Conservation (phyloP, 2,113 vertebrate genomes). For the Oryzias javanicus region DNA sequence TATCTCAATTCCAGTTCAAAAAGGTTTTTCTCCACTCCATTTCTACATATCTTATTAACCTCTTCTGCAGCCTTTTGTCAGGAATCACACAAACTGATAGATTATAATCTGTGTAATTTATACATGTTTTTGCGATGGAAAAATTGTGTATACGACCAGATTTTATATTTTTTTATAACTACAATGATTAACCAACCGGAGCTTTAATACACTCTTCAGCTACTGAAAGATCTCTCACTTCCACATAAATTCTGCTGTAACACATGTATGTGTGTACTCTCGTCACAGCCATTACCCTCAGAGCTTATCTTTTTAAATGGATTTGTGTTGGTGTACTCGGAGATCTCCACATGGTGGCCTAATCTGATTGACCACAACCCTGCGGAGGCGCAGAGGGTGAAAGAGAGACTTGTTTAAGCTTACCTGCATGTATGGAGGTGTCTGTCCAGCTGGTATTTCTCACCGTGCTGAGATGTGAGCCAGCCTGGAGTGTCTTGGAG, state of each 20-base stretch:
- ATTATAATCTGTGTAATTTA: no score
- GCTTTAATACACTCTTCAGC: slow-evolving; percentile 11
- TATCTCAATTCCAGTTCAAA: slow-evolving; percentile 32
- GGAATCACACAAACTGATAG: no score
- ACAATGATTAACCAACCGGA: not conserved
- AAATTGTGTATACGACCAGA: no score
- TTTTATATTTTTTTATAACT: no score
- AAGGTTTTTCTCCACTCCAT: not conserved
- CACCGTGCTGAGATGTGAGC: slow-evolving; percentile 22
- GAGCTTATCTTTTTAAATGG: slow-evolving; percentile 64
- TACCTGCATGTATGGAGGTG: slow-evolving; percentile 18
- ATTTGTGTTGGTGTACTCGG: slow-evolving; percentile 57
- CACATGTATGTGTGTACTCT: slow-evolving; percentile 1
- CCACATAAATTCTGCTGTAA: not conserved
- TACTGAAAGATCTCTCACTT: slow-evolving; percentile 29
- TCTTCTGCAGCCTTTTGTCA: not conserved
- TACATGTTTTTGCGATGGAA: no score
- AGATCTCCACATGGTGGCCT: slow-evolving; percentile 54
- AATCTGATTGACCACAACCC: slow-evolving; percentile 64
- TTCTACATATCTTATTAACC: slow-evolving; percentile 6
- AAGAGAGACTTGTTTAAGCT: slow-evolving; percentile 2
- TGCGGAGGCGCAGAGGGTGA: slow-evolving; percentile 15
- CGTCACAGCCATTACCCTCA: slow-evolving; percentile 19
- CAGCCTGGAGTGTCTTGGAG: slow-evolving; percentile 7
- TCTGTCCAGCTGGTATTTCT: slow-evolving; percentile 20